phyloP scores from a whole-genome alignment of 2,797 vertebrate species.

The Poecilia picta region DNA sequence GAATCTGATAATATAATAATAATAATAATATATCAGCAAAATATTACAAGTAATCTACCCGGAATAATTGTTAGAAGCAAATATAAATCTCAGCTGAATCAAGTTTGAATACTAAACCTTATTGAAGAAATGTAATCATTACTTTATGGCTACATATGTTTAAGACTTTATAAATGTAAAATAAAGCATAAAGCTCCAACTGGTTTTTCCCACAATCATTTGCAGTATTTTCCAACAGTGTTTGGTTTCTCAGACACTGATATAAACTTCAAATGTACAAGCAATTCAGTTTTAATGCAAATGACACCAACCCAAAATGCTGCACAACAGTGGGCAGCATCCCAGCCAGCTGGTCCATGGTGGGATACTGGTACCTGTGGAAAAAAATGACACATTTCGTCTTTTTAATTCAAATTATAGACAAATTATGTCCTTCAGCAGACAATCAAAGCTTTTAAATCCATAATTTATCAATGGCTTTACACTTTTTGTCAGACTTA shows the following conservation, averaged over 20 bases:
- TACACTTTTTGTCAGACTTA: neutral
- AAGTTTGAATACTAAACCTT: neutral
- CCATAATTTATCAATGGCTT: neutral
- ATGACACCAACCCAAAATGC: constrained; percentile 89
- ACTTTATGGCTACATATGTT: neutral
- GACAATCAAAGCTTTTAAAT: neutral
- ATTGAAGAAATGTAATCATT: neutral
- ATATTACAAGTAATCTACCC: constrained; percentile 1
- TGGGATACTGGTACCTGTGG: constrained; percentile 94
- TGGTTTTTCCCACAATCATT: neutral
- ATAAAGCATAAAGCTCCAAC: neutral
- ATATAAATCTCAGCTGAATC: neutral
- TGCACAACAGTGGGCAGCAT: constrained; percentile 96
- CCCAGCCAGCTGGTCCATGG: constrained; percentile 95
- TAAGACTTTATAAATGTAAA: neutral
- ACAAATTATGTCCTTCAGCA: neutral
- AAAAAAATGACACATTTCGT: constrained; percentile 5
- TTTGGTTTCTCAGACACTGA: neutral
- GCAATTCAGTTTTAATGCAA: neutral
- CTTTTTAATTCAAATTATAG: neutral
- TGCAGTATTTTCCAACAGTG: neutral
- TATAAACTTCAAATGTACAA: neutral
- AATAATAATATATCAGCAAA: neutral
- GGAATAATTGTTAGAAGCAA: neutral
- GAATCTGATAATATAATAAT: constrained; percentile 79